Base-by-base conservation (phyloP, 2,113 vertebrate genomes). In the Cyrtonyx montezumae region DNA sequence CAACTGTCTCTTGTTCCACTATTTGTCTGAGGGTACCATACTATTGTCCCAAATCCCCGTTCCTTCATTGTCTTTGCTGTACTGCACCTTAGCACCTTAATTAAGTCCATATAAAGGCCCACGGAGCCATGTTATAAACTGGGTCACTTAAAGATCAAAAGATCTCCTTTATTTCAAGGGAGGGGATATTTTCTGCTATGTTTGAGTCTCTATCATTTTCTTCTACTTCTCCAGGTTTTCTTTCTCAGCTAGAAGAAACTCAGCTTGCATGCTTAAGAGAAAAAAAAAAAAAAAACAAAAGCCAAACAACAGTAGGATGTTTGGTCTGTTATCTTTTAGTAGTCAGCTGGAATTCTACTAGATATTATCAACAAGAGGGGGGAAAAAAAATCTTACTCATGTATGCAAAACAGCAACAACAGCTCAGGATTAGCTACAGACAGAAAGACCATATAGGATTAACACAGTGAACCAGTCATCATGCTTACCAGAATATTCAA, bases 341-440 rank as follows among this genome's bases (percentile, higher is more conserved):
- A 87, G 65, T 51, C 66, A 76, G 51, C 7, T 91, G 55, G 69
- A 94, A 93, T 75, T 91, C 58, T 79, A 91, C 90, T 40, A 28
- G 67, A 65, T 82, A 46, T 67, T 70, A 85, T 71, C 43, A 81
- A 92, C 30, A 63, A 56, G 61, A 75, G 21, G 23, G 45, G 62
- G 62, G 8, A n/a, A 37, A n/a, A 55, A 91, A 75, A 87, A 80
- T 91, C 84, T 89, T 84, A 94, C 83, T 96, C 87, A 87, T 92
- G 87, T 79, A 92, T 91, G 81, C 84, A 91, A 83, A 90, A 58
- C 90, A 91, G 65, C 83, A 90, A 95, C 42, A 95, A 49, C 79
- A 96, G 84, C 88, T 97, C 81, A 85, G 96, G 92, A 96, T 94
- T 96, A 97, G 90, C 77, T 87, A 87, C 88, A 94, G 95, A 94